These are phyloP conservation scores for Drosophila testacea DNA, from an alignment of 2,888 invertebrate genomes.

Conservation along the genomic window DNA sequence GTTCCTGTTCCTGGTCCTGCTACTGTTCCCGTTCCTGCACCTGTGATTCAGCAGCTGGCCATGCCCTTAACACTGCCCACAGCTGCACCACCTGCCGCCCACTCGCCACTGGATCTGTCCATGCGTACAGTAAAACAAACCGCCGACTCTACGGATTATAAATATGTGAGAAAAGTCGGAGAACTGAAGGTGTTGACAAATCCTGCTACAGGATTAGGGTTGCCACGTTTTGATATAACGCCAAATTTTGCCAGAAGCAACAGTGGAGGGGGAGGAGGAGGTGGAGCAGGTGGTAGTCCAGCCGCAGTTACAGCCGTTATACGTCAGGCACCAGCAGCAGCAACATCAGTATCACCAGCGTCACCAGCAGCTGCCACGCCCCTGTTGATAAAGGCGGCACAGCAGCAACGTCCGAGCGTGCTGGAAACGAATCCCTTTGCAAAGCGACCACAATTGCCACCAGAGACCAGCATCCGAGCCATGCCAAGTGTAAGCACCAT, in stretches of 20 bases:
- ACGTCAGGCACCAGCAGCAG: slow-evolving; percentile 45
- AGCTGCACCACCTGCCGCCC: slow-evolving; percentile 33
- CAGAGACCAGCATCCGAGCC: slow-evolving; percentile 68
- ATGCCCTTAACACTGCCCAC: background rate
- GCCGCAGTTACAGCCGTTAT: slow-evolving; percentile 51
- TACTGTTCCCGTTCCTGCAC: background rate
- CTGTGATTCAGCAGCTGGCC: slow-evolving; percentile 1
- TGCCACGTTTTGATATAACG: slow-evolving; percentile 92
- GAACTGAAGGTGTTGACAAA: background rate
- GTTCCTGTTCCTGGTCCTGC: background rate
- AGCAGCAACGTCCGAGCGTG: slow-evolving; percentile 81
- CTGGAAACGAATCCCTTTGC: slow-evolving; percentile 81
- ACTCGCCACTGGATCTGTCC: slow-evolving; percentile 93
- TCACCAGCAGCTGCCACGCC: slow-evolving; percentile 30
- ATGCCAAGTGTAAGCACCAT: slow-evolving; percentile 34
- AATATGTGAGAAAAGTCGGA: slow-evolving; percentile 62
- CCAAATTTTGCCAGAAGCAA: slow-evolving; percentile 87
- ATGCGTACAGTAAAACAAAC: slow-evolving; percentile 95
- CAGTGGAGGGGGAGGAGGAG: slow-evolving; percentile 4
- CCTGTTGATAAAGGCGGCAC: slow-evolving; percentile 65
- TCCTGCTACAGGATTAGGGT: slow-evolving; percentile 73
- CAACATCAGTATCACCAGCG: background rate
- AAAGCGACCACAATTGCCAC: slow-evolving; percentile 65
- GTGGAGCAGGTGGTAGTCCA: slow-evolving; percentile 1
- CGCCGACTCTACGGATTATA: slow-evolving; percentile 92